Conservation (phyloP, 2,797 vertebrate genomes). For the Thripadectes ignobilis region DNA sequence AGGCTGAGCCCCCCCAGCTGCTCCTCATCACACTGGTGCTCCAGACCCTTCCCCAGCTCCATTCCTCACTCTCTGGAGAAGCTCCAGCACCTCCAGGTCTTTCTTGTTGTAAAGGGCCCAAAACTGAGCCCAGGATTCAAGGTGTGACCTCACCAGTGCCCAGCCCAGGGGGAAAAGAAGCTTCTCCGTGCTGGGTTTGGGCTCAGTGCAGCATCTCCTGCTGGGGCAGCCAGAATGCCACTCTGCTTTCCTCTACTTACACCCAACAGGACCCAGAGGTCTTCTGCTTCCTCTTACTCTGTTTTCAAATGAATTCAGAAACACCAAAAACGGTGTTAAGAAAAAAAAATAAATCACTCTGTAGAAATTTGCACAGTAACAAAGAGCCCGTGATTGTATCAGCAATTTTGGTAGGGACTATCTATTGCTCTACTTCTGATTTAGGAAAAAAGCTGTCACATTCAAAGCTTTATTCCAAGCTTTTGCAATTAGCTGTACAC, state of each 20-base stretch:
- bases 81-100: background rate
- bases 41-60: background rate
- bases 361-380: background rate
- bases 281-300: background rate
- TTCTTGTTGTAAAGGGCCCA: background rate
- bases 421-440: background rate
- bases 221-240: background rate
- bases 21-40: background rate
- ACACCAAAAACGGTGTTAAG: background rate
- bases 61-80: background rate
- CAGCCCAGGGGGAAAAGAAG: background rate
- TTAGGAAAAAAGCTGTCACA: background rate
- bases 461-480: background rate
- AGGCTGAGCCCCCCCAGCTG: background rate
- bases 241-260: background rate
- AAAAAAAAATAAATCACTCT: background rate
- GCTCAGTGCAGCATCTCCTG: background rate
- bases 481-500: background rate
- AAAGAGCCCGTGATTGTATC: background rate
- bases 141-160: background rate
- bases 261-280: background rate
- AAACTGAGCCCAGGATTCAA: background rate
- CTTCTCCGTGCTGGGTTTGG: fast-evolving
- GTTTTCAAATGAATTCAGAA: background rate
- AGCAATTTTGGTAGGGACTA: background rate